A percentile compares a stretch with the other conserved stretches of the same genome.
Conservation (phyloP, 2,797 vertebrate species). For the Rousettus madagascariensis region DNA sequence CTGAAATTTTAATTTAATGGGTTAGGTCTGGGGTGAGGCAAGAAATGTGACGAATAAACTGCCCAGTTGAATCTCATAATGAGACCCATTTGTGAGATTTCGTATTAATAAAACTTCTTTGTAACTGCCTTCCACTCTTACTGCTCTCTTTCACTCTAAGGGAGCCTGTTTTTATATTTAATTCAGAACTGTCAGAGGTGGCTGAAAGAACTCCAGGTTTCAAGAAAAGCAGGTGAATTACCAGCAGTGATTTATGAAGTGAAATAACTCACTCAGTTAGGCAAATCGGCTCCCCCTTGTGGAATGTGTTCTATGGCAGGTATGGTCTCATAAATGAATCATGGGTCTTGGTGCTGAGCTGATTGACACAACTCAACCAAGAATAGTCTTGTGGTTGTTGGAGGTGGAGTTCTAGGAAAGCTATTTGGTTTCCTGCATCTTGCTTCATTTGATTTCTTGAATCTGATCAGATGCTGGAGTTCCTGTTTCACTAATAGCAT, state of each 20-base stretch:
- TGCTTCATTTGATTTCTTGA: background rate
- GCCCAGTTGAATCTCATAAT: background rate
- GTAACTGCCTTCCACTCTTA: background rate
- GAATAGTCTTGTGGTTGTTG: background rate
- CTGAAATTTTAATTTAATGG: background rate
- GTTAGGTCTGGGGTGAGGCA: background rate
- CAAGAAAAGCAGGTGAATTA: conserved; percentile 68
- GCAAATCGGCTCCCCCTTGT: conserved; percentile 85
- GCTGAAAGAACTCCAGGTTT: conserved; percentile 53
- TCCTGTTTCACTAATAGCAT: background rate
- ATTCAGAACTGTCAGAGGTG: background rate
- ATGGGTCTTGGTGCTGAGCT: background rate
- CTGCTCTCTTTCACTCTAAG: background rate
- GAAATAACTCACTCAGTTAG: conserved; percentile 44
- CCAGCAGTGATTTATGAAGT: conserved; percentile 70
- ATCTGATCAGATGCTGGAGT: background rate
- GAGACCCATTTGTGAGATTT: conserved; percentile 31
- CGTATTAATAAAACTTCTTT: background rate
- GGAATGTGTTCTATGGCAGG: conserved; percentile 67
- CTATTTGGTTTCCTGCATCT: background rate
- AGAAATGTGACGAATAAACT: background rate
- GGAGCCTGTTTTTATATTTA: background rate
- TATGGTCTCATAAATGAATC: background rate
- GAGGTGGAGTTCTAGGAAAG: conserved; percentile 8
- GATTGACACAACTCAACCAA: background rate